A percentile compares a stretch with the other conserved stretches of the same genome.
phyloP scores from a whole-genome alignment of 2,113 vertebrate genomes.

The Tamias sibiricus region DNA sequence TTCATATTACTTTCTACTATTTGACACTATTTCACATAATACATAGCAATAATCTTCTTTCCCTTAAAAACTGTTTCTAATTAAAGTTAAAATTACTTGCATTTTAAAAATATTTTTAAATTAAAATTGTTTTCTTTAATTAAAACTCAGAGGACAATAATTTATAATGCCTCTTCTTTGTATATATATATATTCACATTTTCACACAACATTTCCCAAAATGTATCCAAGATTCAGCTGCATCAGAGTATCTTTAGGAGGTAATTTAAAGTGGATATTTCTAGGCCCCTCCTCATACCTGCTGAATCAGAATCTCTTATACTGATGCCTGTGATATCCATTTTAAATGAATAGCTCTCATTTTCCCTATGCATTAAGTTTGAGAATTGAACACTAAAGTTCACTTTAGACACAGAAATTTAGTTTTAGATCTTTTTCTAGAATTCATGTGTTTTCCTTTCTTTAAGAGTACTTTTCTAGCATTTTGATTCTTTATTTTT shows the following conservation, averaged over 20 bases:
- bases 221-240: neutral
- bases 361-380: neutral
- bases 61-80: neutral
- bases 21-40: neutral
- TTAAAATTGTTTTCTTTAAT: neutral
- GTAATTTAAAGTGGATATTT: neutral
- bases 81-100: slow-evolving; percentile 8
- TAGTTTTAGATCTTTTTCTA: slow-evolving; percentile 5
- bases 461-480: neutral
- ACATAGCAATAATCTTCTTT: neutral
- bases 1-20: neutral
- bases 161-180: neutral
- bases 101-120: no score
- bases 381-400: neutral
- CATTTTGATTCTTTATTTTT: neutral
- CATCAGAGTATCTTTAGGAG: neutral
- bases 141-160: neutral
- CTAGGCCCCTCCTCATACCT: neutral
- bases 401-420: neutral
- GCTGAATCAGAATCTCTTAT: neutral
- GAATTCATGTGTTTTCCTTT: neutral
- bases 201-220: slow-evolving; percentile 25
- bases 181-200: neutral
- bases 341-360: neutral
- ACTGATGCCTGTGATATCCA: neutral